Percentiles rank a stretch among this genome's conserved stretches.
Conservation (phyloP, 2,888 invertebrate species). For the Drosophila glabriapex region DNA sequence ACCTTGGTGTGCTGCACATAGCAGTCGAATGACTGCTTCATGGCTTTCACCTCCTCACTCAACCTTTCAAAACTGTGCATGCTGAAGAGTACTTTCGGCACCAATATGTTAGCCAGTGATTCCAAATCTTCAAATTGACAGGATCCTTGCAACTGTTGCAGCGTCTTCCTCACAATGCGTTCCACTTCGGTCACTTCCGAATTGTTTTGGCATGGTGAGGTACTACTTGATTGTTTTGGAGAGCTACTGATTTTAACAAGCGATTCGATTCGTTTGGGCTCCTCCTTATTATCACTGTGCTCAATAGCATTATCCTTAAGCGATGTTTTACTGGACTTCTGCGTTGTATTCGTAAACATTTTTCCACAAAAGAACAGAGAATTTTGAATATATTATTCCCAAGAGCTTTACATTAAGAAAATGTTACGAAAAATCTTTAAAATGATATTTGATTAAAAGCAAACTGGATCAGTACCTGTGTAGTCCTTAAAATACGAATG, state of each 20-base stretch:
- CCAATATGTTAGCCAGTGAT: constrained; percentile 26
- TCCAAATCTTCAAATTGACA: constrained; percentile 5
- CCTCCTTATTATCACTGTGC: too few relatives aligned
- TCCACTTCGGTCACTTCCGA: not conserved
- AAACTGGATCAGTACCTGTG: not conserved
- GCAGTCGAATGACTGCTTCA: constrained; percentile 24
- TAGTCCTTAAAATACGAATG: not conserved
- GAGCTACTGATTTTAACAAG: constrained; percentile 9
- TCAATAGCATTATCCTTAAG: not conserved
- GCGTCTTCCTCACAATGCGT: constrained; percentile 21
- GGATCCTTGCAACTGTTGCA: constrained; percentile 30
- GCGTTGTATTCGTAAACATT: constrained; percentile 2
- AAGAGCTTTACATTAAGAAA: not conserved
- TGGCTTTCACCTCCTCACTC: constrained; percentile 20
- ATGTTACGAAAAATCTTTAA: not conserved
- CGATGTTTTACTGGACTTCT: not conserved
- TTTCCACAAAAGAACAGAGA: not conserved
- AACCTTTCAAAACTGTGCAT: constrained; percentile 27
- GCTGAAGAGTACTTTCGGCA: constrained; percentile 45
- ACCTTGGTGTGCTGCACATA: constrained; percentile 25
- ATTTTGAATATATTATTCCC: not conserved
- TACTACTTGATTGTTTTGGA: not conserved
- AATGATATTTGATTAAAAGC: not conserved
- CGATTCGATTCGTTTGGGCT: not conserved
- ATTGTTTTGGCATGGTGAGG: too few relatives aligned